Evolutionary conservation across 2,113 vertebrate species (phyloP).

Genomic region (Hemiscyllium ocellatum): DNA sequence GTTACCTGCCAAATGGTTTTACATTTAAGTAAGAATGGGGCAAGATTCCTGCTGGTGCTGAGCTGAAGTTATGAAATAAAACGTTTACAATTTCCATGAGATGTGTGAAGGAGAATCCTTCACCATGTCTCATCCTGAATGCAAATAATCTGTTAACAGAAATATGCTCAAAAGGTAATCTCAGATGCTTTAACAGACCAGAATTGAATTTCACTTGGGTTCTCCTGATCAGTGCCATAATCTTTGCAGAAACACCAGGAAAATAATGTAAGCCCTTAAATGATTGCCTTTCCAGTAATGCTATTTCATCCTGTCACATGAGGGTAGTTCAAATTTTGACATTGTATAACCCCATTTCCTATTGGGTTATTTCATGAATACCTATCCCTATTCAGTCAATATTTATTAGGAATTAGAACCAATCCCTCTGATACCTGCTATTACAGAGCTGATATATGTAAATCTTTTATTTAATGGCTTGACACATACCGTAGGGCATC

Average conservation of each 20-base stretch:
- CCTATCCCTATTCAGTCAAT: background rate
- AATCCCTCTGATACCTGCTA: background rate
- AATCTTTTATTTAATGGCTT: background rate
- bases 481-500: constrained; percentile 75
- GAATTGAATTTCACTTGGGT: background rate
- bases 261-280: background rate
- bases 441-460: background rate
- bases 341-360: background rate
- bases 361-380: background rate
- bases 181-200: background rate
- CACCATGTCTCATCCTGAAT: background rate
- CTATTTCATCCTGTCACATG: background rate
- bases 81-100: background rate
- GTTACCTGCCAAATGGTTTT: too few species aligned
- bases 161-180: background rate
- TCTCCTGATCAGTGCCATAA: background rate
- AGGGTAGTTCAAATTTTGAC: background rate
- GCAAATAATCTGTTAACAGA: background rate
- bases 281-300: background rate
- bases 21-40: background rate
- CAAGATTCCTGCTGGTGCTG: background rate
- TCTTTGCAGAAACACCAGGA: background rate
- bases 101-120: background rate
- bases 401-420: background rate
- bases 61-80: background rate